Conservation (phyloP, 1,140 invertebrate species). For the Pogonomyrmex barbatus region DNA sequence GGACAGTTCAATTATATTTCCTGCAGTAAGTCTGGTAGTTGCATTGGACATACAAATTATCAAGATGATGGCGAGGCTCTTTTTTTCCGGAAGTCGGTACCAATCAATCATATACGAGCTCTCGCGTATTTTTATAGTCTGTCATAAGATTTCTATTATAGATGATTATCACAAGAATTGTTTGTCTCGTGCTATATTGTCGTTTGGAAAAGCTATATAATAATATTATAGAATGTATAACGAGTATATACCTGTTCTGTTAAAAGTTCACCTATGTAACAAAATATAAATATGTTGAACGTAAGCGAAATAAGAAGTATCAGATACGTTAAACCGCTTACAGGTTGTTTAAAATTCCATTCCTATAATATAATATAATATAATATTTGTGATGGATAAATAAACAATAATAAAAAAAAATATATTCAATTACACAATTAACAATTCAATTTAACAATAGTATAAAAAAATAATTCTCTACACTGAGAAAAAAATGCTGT, state of each 20-base stretch:
- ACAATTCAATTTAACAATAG: too few relatives aligned
- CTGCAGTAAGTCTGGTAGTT: conserved; percentile 71
- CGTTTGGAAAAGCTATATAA: not conserved
- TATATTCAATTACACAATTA: not conserved
- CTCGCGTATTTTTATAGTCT: conserved; percentile 69
- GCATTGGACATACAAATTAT: conserved; percentile 74
- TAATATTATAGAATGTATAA: not conserved
- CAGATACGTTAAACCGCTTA: conserved; percentile 51
- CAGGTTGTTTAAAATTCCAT: conserved; percentile 63
- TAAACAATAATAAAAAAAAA: not conserved
- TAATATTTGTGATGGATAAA: conserved; percentile 1
- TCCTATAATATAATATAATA: conserved; percentile 67
- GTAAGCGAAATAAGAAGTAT: conserved; percentile 66
- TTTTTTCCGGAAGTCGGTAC: conserved; percentile 67
- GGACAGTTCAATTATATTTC: conserved; percentile 72
- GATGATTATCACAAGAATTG: not conserved
- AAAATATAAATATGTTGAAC: conserved; percentile 79
- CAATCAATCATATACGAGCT: conserved; percentile 74
- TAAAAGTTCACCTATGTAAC: conserved; percentile 77
- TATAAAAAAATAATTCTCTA: too few relatives aligned
- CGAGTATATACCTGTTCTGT: conserved; percentile 67
- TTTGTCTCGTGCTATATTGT: not conserved
- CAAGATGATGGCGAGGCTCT: conserved; percentile 66
- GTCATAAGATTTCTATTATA: conserved; percentile 26
- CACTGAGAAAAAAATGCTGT: too few relatives aligned